Evolutionary conservation across 92 coral and sea anemone genomes (phyloP).

Genomic region (Palythoa caribaeorum): DNA sequence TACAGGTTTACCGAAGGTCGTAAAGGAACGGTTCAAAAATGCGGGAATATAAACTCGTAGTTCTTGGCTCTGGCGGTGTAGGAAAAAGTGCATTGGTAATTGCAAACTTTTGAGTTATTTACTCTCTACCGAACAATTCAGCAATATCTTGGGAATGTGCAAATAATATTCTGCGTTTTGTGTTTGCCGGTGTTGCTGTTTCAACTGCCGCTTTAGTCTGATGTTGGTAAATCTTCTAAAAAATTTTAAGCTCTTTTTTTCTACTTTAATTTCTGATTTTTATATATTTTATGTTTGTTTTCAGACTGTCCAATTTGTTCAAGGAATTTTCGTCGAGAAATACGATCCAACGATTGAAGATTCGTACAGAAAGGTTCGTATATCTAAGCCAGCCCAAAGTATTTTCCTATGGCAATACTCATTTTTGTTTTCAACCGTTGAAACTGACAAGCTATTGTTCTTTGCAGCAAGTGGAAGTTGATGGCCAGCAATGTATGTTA

Average conservation of each 20-base stretch:
- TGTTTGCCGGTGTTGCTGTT: slow-evolving; percentile 14
- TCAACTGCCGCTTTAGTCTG: neutral
- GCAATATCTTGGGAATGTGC: slow-evolving; percentile 5
- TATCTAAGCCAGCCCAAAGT: neutral
- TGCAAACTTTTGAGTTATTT: neutral
- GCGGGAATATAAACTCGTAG: slow-evolving; percentile 99
- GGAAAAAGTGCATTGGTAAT: slow-evolving; percentile 99
- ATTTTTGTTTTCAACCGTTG: slow-evolving; percentile 21
- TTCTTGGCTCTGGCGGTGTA: slow-evolving; percentile 99
- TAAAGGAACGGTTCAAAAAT: slow-evolving; percentile 53
- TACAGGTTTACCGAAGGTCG: slow-evolving; percentile 35
- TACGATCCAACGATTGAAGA: slow-evolving; percentile 99
- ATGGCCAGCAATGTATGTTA: slow-evolving; percentile 98
- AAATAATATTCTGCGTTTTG: slow-evolving; percentile 14
- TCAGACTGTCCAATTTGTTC: slow-evolving; percentile 99
- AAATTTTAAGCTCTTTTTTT: neutral
- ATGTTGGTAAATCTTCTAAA: neutral
- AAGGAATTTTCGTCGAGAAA: slow-evolving; percentile 98
- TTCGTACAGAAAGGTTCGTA: slow-evolving; percentile 94
- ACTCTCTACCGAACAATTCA: neutral
- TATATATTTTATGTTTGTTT: slow-evolving; percentile 13
- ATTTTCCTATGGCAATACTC: neutral
- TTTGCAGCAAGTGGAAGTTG: slow-evolving; percentile 97
- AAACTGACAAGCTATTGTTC: slow-evolving; percentile 23
- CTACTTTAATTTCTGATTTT: neutral